Conservation (phyloP, 2,113 vertebrate genomes). For the Piprites chloris region DNA sequence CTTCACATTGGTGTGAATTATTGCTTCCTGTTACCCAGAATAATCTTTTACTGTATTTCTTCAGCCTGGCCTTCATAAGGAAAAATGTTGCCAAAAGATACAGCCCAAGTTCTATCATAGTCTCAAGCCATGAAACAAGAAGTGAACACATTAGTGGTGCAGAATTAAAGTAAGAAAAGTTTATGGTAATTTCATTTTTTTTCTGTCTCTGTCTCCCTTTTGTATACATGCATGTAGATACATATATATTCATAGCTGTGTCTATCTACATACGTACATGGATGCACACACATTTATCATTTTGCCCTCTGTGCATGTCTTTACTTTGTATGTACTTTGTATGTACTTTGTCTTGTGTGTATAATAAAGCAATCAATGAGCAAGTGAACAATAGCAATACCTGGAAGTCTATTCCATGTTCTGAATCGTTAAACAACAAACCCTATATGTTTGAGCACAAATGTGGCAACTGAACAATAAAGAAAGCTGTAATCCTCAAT, state of each 20-base stretch:
- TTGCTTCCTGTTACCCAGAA: slow-evolving; percentile 47
- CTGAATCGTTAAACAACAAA: neutral
- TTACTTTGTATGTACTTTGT: neutral
- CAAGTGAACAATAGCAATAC: neutral
- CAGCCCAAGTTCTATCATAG: neutral
- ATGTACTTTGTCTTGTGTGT: neutral
- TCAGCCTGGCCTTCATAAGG: neutral
- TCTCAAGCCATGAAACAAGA: neutral
- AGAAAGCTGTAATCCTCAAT: neutral
- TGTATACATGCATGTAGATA: neutral
- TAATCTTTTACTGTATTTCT: slow-evolving; percentile 46
- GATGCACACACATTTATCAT: neutral
- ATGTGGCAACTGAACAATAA: neutral
- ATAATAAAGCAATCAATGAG: neutral
- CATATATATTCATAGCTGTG: neutral
- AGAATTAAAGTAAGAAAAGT: neutral
- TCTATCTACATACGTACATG: neutral
- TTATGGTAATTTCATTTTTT: neutral
- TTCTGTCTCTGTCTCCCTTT: neutral
- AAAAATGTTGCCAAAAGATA: slow-evolving; percentile 34
- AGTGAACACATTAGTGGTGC: neutral
- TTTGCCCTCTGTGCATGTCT: neutral
- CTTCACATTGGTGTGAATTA: slow-evolving; percentile 21
- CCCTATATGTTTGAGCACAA: neutral
- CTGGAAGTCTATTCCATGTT: neutral